Evolutionary conservation across 2,113 vertebrate species (phyloP).

Genomic region (Pelmatolapia mariae): DNA sequence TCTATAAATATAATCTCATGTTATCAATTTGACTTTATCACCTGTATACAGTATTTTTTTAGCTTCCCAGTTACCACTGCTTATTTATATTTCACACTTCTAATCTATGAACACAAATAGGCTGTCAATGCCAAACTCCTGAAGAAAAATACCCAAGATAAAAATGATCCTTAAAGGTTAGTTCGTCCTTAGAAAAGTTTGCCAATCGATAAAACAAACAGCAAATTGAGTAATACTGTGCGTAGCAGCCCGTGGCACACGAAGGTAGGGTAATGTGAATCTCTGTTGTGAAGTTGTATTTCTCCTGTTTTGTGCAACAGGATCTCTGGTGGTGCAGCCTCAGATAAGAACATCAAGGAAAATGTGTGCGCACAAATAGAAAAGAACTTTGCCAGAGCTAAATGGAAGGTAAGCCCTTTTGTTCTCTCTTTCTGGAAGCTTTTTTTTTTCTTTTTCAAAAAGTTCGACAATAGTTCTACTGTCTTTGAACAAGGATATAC

Average conservation of each 20-base stretch:
- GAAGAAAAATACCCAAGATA: not conserved
- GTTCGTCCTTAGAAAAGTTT: not conserved
- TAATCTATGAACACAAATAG: not conserved
- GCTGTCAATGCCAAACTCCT: not conserved
- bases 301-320: conserved; percentile 59
- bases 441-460: not conserved
- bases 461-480: not conserved
- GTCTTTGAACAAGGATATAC: not conserved
- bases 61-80: not conserved
- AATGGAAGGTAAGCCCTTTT: conserved; percentile 87
- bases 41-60: not conserved
- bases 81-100: not conserved
- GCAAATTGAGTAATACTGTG: not conserved
- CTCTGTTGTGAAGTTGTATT: not conserved
- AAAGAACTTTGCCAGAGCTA: conserved; percentile 97
- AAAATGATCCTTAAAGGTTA: not conserved
- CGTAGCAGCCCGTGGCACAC: not conserved
- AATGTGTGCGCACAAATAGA: conserved; percentile 96
- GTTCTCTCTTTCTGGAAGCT: not conserved
- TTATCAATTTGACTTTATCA: not conserved
- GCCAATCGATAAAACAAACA: not conserved
- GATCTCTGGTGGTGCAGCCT: conserved; percentile 96
- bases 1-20: not conserved
- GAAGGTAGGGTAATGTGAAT: not conserved
- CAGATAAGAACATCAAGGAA: conserved; percentile 98